phyloP scores from a whole-genome alignment of 1,140 invertebrate genomes.

The Armadillidium nasatum region DNA sequence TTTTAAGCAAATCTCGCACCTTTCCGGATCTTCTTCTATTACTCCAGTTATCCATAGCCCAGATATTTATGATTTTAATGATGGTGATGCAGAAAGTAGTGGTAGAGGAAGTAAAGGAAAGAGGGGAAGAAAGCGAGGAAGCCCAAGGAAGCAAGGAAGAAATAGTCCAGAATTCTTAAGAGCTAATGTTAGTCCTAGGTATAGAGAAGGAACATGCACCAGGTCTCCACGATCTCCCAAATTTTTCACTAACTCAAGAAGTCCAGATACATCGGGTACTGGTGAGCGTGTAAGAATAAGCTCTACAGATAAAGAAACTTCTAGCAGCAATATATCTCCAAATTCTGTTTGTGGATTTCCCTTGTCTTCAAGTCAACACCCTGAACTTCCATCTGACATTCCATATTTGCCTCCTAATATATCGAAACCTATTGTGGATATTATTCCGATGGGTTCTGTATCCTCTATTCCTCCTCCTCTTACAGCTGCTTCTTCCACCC shows the following conservation, averaged over 20 bases:
- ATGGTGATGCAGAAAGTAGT: conserved; percentile 35
- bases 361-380: background rate
- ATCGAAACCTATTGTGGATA: background rate
- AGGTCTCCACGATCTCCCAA: conserved; percentile 38
- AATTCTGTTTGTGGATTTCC: background rate
- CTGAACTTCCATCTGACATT: background rate
- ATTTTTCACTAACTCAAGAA: conserved; percentile 36
- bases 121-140: conserved; percentile 38
- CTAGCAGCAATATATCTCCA: background rate
- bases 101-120: conserved; percentile 32
- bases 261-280: conserved; percentile 23
- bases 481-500: background rate
- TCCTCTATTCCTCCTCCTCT: background rate
- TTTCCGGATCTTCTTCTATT: conserved; percentile 33
- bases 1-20: conserved; percentile 25
- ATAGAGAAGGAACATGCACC: conserved; percentile 12
- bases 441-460: background rate
- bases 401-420: background rate
- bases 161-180: conserved; percentile 28
- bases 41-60: conserved; percentile 32
- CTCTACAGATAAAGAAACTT: background rate
- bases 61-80: conserved; percentile 44
- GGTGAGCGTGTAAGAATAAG: conserved; percentile 24
- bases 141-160: conserved; percentile 9
- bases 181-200: conserved; percentile 31